Conservation (phyloP, 2,113 vertebrate genomes). For the Cacatua alba region DNA sequence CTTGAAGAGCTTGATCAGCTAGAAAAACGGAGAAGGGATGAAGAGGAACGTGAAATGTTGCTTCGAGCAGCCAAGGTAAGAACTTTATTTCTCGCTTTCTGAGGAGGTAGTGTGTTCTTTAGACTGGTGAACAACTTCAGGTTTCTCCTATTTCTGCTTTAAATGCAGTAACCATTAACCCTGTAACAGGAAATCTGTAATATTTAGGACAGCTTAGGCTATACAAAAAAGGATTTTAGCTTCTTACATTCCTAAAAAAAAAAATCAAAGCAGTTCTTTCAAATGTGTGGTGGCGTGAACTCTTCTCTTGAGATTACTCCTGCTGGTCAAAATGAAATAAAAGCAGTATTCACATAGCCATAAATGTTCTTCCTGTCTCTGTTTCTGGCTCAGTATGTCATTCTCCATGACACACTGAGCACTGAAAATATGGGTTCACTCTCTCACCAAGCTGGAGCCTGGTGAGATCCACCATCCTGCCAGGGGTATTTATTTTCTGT, state of each 20-base stretch:
- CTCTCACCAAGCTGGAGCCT: not conserved
- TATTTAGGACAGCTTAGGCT: not conserved
- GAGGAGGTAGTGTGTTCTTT: not conserved
- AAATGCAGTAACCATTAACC: not conserved
- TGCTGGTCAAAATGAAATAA: not conserved
- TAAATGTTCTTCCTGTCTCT: not conserved
- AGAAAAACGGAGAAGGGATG: constrained; percentile 84
- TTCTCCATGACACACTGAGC: not conserved
- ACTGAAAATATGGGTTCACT: not conserved
- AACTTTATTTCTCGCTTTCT: not conserved
- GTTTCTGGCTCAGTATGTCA: not conserved
- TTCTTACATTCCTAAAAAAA: not conserved
- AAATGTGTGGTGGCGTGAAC: not conserved
- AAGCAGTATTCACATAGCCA: not conserved
- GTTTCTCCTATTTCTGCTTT: not conserved
- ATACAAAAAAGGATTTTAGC: not conserved
- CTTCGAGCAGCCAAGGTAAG: constrained; percentile 88
- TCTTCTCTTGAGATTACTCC: not conserved
- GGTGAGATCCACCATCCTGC: not conserved
- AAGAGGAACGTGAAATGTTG: constrained; percentile 86
- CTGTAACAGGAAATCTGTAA: not conserved
- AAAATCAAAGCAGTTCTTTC: not conserved
- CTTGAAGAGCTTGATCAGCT: constrained; percentile 89
- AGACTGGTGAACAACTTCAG: not conserved
- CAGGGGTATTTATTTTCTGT: not conserved